Evolutionary conservation across 2,113 vertebrate genomes (phyloP).

Genomic region (Carettochelys insculpta): DNA sequence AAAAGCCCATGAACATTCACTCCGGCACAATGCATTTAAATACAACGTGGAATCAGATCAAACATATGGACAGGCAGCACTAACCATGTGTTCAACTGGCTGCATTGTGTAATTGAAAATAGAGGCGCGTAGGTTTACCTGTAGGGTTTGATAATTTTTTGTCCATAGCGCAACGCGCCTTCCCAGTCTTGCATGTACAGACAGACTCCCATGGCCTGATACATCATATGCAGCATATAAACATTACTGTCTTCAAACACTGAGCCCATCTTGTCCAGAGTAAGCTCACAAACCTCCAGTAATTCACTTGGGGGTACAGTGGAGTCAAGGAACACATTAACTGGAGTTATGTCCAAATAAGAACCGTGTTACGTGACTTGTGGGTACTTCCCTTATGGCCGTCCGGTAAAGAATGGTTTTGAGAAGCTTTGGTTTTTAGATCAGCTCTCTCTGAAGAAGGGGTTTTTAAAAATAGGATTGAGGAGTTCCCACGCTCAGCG

Average conservation of each 20-base stretch:
- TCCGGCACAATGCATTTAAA: background rate
- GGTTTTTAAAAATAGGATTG: background rate
- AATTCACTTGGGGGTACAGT: constrained; percentile 87
- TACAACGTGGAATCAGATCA: background rate
- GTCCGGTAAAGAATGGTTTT: background rate
- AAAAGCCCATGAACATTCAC: background rate
- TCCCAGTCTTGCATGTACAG: constrained; percentile 88
- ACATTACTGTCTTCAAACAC: constrained; percentile 91
- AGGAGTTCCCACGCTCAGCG: background rate
- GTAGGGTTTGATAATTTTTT: constrained; percentile 91
- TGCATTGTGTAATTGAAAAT: background rate
- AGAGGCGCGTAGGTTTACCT: constrained; percentile 75
- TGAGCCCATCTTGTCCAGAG: constrained; percentile 91
- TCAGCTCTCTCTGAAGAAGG: too few species aligned
- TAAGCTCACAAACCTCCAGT: constrained; percentile 93
- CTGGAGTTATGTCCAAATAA: background rate
- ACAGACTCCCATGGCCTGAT: constrained; percentile 98
- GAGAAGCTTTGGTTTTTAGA: background rate
- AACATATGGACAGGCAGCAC: background rate
- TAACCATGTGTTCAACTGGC: background rate
- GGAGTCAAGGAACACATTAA: constrained; percentile 81
- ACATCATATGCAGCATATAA: constrained; percentile 98
- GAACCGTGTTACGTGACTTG: background rate
- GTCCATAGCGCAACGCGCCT: constrained; percentile 86
- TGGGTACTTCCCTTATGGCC: background rate